phyloP scores from a whole-genome alignment of 2,888 invertebrate species.

The Itoplectis maculator region DNA sequence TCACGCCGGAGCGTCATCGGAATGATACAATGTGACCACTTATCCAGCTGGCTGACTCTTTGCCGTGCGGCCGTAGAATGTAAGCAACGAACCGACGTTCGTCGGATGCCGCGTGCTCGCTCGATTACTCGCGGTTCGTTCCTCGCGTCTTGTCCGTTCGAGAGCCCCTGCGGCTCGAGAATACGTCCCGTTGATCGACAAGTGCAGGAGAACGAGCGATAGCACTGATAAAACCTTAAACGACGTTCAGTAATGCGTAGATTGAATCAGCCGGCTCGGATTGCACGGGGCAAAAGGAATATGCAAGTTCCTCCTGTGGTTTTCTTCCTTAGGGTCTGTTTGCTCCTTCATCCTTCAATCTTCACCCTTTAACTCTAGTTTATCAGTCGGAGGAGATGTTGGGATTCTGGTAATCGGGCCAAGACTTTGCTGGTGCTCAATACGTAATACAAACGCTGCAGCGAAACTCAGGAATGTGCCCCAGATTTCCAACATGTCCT shows the following conservation, averaged over 20 bases:
- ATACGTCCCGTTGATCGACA: conserved; percentile 2
- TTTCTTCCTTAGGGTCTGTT: too few relatives aligned
- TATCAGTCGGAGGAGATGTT: too few relatives aligned
- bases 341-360: too few relatives aligned
- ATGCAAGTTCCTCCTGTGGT: too few relatives aligned
- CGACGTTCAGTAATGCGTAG: not conserved
- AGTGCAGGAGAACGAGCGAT: not conserved
- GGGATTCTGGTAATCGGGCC: too few relatives aligned
- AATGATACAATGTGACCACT: conserved; percentile 59
- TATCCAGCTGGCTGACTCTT: conserved; percentile 28
- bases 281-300: too few relatives aligned
- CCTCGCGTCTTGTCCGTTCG: not conserved
- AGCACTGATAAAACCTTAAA: not conserved
- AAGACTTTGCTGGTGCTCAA: too few relatives aligned
- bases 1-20: conserved; percentile 50
- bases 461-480: too few relatives aligned
- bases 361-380: too few relatives aligned
- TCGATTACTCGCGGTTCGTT: conserved; percentile 19
- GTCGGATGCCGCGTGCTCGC: conserved; percentile 20
- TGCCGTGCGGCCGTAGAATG: conserved; percentile 19
- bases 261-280: not conserved
- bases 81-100: conserved; percentile 30
- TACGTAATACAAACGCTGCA: too few relatives aligned
- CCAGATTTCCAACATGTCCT: too few relatives aligned
- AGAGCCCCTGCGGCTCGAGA: not conserved